A percentile compares a stretch with the other conserved stretches of the same genome.
These are phyloP conservation scores for Argyrosomus japonicus DNA, from an alignment of 2,113 vertebrate genomes.

Conservation along the genomic window DNA sequence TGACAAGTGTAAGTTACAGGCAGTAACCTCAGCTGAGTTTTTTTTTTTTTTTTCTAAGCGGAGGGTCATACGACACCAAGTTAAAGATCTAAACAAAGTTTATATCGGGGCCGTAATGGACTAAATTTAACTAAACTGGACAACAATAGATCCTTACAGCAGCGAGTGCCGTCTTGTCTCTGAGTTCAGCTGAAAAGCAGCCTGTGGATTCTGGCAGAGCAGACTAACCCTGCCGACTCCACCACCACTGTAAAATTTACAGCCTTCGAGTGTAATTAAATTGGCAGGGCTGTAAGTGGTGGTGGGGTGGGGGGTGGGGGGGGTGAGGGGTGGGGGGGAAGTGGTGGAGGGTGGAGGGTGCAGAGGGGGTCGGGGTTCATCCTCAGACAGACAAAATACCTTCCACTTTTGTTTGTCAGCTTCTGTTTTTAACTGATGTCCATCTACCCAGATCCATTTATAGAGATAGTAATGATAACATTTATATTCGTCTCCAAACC, in stretches of 20 bases:
- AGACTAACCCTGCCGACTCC: constrained; percentile 66
- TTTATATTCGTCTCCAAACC: not conserved
- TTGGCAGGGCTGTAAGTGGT: constrained; percentile 68
- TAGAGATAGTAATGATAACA: not conserved
- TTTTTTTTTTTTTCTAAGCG: not conserved
- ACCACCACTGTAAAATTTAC: constrained; percentile 74
- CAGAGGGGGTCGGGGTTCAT: not conserved
- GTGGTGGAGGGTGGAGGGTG: not conserved
- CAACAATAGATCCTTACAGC: constrained; percentile 29
- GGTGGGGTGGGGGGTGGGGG: constrained; percentile 1
- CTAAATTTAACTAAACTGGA: not conserved
- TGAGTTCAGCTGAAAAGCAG: constrained; percentile 39
- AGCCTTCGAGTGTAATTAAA: constrained; percentile 74
- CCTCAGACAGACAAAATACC: constrained; percentile 9
- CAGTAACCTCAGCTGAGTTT: not conserved
- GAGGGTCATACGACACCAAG: not conserved
- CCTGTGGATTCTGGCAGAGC: constrained; percentile 59
- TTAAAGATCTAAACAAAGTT: not conserved
- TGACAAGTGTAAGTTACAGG: no score
- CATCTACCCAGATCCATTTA: not conserved
- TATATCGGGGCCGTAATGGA: not conserved
- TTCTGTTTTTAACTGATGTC: not conserved
- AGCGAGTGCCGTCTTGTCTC: constrained; percentile 32
- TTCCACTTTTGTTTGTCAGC: constrained; percentile 27
- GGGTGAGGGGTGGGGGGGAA: constrained; percentile 8